Evolutionary conservation across 2,888 invertebrate genomes (phyloP).

Genomic region (Andrena trimmerana): DNA sequence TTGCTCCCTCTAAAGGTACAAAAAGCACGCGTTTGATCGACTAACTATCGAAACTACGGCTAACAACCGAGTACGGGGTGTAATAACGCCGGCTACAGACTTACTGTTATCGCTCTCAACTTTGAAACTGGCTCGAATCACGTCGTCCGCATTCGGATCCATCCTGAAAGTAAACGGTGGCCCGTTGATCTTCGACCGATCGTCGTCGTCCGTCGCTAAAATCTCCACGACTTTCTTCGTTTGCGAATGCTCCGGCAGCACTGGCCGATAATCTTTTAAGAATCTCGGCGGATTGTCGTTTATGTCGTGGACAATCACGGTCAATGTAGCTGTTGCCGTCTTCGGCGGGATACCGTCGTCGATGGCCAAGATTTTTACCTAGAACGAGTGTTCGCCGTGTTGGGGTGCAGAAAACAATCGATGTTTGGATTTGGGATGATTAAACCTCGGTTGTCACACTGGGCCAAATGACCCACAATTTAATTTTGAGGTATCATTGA

Average conservation of each 20-base stretch:
- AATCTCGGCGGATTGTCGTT: constrained; percentile 98
- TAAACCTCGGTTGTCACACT: no score
- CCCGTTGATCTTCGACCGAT: constrained; percentile 97
- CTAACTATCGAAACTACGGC: constrained; percentile 10
- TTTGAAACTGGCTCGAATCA: constrained; percentile 97
- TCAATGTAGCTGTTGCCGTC: constrained; percentile 96
- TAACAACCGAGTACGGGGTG: neutral
- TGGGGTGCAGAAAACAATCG: no score
- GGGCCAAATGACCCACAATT: no score
- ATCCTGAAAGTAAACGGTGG: constrained; percentile 98
- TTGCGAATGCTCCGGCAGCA: constrained; percentile 96
- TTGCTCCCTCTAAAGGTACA: constrained; percentile 92
- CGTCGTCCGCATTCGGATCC: constrained; percentile 97
- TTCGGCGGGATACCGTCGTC: constrained; percentile 97
- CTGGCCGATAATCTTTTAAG: constrained; percentile 96
- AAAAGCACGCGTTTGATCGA: constrained; percentile 22
- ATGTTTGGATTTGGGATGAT: no score
- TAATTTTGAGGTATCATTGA: no score
- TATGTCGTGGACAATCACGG: constrained; percentile 97
- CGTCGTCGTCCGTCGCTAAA: constrained; percentile 96
- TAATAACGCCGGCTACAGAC: constrained; percentile 78
- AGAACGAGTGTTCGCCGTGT: constrained; percentile 20
- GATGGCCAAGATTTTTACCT: constrained; percentile 97
- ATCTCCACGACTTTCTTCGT: constrained; percentile 97
- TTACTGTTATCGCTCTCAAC: constrained; percentile 98